Base-by-base conservation (phyloP, 2,888 invertebrate genomes). In the Myopa tessellatipennis region DNA sequence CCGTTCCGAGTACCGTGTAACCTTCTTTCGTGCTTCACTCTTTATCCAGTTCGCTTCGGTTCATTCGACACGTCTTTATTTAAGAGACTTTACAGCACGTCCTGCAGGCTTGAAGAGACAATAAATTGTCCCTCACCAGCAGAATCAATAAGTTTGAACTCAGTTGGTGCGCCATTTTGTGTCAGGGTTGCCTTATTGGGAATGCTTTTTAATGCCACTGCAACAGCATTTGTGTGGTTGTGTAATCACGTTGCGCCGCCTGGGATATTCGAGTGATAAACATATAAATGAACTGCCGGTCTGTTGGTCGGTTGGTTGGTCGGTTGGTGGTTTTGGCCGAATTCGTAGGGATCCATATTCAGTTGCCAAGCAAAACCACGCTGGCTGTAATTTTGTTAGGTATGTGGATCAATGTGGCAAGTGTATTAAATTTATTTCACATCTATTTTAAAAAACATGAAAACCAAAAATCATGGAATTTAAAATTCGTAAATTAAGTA, bases 231-330 rank as follows among this genome's bases (percentile, higher is more conserved):
- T 50, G 18, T 65, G 74, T 60, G 69, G 26, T 60, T 69, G 72
- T 73, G 77, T 45, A 45, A 77, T 79, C 77, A 71, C 74, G 71
- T 69, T 68, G 77, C 52, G 75, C 38, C 77, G 71, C 69, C 72
- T 76, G 73, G 76, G 76, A 79, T 18, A 65, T 75, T 61, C 50
- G 65, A 36, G 50, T 52, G 70, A 75, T 36, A 63, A 74, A 78
- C 61, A 71, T 71, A 78, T 78, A 55, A 55, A 55, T 55, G 1
- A 55, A 12, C 16, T 78, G 45, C 45, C 45, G 10, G 70, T 74
- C 63, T 40, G 68, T 58, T 55, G 61, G 52, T 36, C 45, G 36
- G 58, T 40, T 45, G 71, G 10, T 55, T 16, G 63, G 10, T 76
- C 63, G 52, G 60, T 34, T 26, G 26, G 26, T 26, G 26, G 26